A percentile compares a stretch with the other conserved stretches of the same genome.
phyloP scores from a whole-genome alignment of 2,888 invertebrate genomes.

The Auanema sp. region DNA sequence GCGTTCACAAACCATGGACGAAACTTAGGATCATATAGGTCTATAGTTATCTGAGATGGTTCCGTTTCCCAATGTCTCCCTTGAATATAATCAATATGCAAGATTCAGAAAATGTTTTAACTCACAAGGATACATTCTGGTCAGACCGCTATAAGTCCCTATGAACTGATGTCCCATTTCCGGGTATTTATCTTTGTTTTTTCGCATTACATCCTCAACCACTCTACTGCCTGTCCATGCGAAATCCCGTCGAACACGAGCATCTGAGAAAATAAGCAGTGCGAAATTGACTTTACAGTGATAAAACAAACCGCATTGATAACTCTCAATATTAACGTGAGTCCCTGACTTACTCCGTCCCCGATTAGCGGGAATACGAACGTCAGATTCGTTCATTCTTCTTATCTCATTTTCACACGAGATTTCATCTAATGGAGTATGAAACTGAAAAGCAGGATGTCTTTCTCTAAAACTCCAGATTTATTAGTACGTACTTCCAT shows the following conservation, averaged over 20 bases:
- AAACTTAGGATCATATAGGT: conserved; percentile 61
- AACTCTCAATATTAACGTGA: conserved; percentile 53
- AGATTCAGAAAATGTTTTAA: neutral
- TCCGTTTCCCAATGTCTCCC: conserved; percentile 54
- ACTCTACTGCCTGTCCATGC: conserved; percentile 47
- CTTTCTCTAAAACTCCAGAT: neutral
- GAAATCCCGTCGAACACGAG: conserved; percentile 53
- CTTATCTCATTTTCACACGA: conserved; percentile 30
- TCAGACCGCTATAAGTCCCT: conserved; percentile 60
- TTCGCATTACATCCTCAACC: conserved; percentile 43
- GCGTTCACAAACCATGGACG: conserved; percentile 62
- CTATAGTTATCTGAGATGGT: conserved; percentile 54
- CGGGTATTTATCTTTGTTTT: conserved; percentile 36
- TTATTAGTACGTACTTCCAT: neutral
- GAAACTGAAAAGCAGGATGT: conserved; percentile 11
- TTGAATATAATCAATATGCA: conserved; percentile 12
- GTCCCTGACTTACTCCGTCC: conserved; percentile 32
- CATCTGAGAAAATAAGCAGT: conserved; percentile 29
- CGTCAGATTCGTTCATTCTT: conserved; percentile 35
- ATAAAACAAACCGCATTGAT: conserved; percentile 42
- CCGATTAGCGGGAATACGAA: conserved; percentile 23
- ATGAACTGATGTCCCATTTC: conserved; percentile 57
- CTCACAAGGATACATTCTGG: conserved; percentile 58
- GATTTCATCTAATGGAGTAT: conserved; percentile 26
- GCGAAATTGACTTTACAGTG: neutral